Evolutionary conservation across 2,113 vertebrate species (phyloP).

Genomic region (Salvelinus sp.): DNA sequence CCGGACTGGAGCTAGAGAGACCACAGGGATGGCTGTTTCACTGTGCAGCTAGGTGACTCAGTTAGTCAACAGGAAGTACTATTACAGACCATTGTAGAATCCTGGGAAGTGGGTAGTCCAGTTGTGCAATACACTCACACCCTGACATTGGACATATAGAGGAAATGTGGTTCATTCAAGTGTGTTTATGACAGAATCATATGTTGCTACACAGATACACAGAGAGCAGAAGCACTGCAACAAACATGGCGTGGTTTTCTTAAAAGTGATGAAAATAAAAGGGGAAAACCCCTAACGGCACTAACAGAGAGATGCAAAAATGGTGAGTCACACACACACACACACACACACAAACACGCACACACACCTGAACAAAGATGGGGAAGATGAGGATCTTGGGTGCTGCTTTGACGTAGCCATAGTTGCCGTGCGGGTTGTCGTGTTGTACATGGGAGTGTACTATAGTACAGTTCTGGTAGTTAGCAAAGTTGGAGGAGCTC

Average conservation of each 20-base stretch:
- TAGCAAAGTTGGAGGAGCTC: slow-evolving; percentile 48
- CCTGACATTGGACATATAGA: too few relatives aligned
- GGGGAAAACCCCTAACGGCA: too few relatives aligned
- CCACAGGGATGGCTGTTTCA: background rate
- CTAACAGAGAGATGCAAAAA: too few relatives aligned
- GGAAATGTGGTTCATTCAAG: too few relatives aligned
- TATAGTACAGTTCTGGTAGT: slow-evolving; percentile 89
- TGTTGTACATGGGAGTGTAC: slow-evolving; percentile 81
- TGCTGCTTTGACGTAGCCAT: slow-evolving; percentile 79
- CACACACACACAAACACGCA: background rate
- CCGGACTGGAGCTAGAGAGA: slow-evolving; percentile 5
- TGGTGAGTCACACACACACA: too few relatives aligned
- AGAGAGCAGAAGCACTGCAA: too few relatives aligned
- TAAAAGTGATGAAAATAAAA: too few relatives aligned
- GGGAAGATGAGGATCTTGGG: slow-evolving; percentile 94
- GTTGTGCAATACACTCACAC: too few relatives aligned
- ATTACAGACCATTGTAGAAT: background rate
- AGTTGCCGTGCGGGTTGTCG: slow-evolving; percentile 76
- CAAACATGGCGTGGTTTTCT: too few relatives aligned
- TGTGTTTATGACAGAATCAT: too few relatives aligned
- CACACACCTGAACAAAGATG: slow-evolving; percentile 85
- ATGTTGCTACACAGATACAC: too few relatives aligned
- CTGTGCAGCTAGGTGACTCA: background rate
- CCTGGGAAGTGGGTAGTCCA: too few relatives aligned
- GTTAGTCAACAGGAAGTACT: slow-evolving; percentile 37